phyloP scores from a whole-genome alignment of 2,888 invertebrate species.

The Adelphocoris suturalis region DNA sequence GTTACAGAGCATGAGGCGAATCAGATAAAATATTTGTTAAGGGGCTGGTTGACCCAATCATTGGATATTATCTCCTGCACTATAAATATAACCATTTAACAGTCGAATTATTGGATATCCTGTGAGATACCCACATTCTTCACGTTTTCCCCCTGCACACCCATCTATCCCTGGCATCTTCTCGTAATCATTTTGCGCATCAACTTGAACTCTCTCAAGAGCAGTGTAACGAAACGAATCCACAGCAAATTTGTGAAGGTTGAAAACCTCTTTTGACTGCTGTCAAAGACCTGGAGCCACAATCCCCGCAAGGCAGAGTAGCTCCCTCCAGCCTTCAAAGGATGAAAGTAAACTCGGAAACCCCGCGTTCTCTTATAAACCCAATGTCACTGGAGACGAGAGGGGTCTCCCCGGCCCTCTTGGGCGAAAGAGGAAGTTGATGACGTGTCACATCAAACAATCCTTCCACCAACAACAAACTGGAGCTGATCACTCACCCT shows the following conservation, averaged over 20 bases:
- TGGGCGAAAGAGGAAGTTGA: slow-evolving; percentile 64
- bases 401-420: slow-evolving; percentile 1
- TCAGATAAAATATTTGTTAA: too few species aligned
- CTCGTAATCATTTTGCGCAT: neutral
- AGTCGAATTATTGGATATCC: too few species aligned
- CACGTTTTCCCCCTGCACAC: too few species aligned
- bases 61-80: too few species aligned
- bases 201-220: neutral
- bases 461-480: slow-evolving; percentile 33
- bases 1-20: too few species aligned
- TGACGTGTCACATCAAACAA: slow-evolving; percentile 68
- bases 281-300: slow-evolving; percentile 48
- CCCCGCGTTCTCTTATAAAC: slow-evolving; percentile 40
- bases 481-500: slow-evolving; percentile 54
- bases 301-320: slow-evolving; percentile 17
- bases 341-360: slow-evolving; percentile 50
- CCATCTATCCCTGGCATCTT: neutral
- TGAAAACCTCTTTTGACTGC: slow-evolving; percentile 49
- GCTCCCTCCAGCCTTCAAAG: slow-evolving; percentile 32
- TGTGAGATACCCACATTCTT: too few species aligned
- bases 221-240: slow-evolving; percentile 20
- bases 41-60: too few species aligned
- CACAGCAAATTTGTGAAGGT: slow-evolving; percentile 32
- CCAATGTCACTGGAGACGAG: slow-evolving; percentile 36
- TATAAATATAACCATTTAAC: too few species aligned